Base-by-base conservation (phyloP, 2,888 invertebrate genomes). In the Diaperis boleti region DNA sequence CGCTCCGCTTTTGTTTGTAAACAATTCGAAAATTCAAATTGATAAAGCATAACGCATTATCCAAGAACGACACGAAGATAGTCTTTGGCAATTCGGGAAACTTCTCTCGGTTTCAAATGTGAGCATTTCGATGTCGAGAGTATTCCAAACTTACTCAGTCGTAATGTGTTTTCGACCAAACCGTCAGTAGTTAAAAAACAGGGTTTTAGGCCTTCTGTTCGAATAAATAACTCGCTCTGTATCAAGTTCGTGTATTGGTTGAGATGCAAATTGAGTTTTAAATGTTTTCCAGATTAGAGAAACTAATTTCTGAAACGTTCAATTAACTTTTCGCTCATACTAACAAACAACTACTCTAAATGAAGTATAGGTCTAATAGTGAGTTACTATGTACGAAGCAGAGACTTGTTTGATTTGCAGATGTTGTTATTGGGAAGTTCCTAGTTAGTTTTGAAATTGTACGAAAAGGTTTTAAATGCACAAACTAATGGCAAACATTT, bases 261-360 rank as follows among this genome's bases (percentile, higher is more conserved):
- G 14, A 50, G 35, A 50, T 22, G 37, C 52, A 52, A 52, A 52
- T 52, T 8, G 26, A 37, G 52, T 52, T 52, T 18, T 17, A 35
- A 52, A 33, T 14, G 8, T 22, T 37, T 26, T 8, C 49, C 18
- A 5, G 37, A 18, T 52, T 35, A 11, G 11, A 22, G n/a, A 15
- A 52, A 18, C 49, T 13, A 50, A 50, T 50, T 50, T 50, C 49
- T 50, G 35, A 18, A 50, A 37, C 20, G 52, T 22, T 26, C 52
- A 52, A 52, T 52, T 52, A 52, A 52, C 37, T 52, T 52, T 52
- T 37, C 39, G 20, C 31, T 35, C n/a, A 49, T 13, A 14, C 33
- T 33, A 13, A 33, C 33, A 11, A 33, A 33, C n/a, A 33, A 11
- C 5, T 33, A 11, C 13, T 33, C 26, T 5, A n/a, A 26, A n/a